A percentile compares a stretch with the other conserved stretches of the same genome.
These are phyloP conservation scores for Lophius piscatorius DNA, from an alignment of 2,113 vertebrate species.

Conservation along the genomic window DNA sequence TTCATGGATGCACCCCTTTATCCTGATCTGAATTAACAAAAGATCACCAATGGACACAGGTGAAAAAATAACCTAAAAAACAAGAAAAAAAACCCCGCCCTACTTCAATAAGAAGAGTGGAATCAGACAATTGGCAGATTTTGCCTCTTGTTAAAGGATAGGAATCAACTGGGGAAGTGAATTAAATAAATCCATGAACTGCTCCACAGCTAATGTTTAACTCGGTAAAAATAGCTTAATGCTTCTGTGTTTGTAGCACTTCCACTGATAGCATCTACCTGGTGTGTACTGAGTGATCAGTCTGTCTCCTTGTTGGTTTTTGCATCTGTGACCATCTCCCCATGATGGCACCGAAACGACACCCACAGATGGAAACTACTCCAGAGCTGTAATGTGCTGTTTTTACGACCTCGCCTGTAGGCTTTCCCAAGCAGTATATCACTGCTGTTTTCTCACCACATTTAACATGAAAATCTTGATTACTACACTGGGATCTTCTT, in stretches of 20 bases:
- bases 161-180: neutral
- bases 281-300: constrained; percentile 40
- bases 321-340: constrained; percentile 48
- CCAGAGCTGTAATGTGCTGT: constrained; percentile 42
- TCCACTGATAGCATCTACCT: constrained; percentile 22
- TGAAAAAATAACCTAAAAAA: no score
- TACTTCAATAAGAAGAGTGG: neutral
- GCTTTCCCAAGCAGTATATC: constrained; percentile 1
- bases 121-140: neutral
- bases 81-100: no score
- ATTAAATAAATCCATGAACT: constrained; percentile 1
- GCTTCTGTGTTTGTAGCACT: constrained; percentile 32
- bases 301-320: constrained; percentile 46
- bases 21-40: no score
- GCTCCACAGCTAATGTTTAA: constrained; percentile 4
- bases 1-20: no score
- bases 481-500: neutral
- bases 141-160: neutral
- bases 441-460: constrained; percentile 14
- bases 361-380: constrained; percentile 55
- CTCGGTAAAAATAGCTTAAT: constrained; percentile 20
- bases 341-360: constrained; percentile 41
- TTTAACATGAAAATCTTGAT: constrained; percentile 20
- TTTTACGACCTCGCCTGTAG: constrained; percentile 34
- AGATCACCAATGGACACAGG: no score